Percentiles rank a stretch among this genome's conserved stretches.
Conservation (phyloP, 2,113 vertebrate genomes). For the Engraulis encrasicolus region DNA sequence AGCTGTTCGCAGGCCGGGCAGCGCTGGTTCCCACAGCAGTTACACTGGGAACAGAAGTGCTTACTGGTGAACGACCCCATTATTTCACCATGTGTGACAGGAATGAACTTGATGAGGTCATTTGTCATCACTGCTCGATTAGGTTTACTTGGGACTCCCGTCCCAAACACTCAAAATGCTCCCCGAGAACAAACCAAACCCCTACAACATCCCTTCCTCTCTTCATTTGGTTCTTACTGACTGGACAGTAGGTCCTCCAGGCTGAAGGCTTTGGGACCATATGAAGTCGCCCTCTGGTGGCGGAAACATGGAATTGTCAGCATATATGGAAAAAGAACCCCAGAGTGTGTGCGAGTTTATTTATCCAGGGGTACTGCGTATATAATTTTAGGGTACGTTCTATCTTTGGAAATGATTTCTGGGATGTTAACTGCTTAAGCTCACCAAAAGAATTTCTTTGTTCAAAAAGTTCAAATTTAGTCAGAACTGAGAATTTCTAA, state of each 20-base stretch:
- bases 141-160: too few species aligned
- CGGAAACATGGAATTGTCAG: neutral
- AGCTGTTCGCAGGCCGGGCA: too few species aligned
- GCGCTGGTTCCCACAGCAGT: too few species aligned
- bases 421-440: neutral
- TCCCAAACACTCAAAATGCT: neutral
- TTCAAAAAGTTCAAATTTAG: neutral
- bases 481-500: neutral
- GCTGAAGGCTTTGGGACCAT: neutral
- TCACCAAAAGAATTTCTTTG: conserved; percentile 5
- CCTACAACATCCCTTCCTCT: conserved; percentile 67
- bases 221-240: neutral
- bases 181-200: conserved; percentile 52
- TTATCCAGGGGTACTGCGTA: neutral
- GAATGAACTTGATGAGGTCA: too few species aligned
- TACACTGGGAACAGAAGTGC: too few species aligned
- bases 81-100: too few species aligned
- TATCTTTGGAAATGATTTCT: neutral
- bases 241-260: neutral
- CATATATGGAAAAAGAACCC: neutral
- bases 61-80: too few species aligned
- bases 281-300: neutral
- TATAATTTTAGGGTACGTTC: neutral
- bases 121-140: too few species aligned
- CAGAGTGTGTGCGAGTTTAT: neutral